Evolutionary conservation across 92 coral and sea anemone genomes (phyloP).

Genomic region (Desmophyllum pertusum): DNA sequence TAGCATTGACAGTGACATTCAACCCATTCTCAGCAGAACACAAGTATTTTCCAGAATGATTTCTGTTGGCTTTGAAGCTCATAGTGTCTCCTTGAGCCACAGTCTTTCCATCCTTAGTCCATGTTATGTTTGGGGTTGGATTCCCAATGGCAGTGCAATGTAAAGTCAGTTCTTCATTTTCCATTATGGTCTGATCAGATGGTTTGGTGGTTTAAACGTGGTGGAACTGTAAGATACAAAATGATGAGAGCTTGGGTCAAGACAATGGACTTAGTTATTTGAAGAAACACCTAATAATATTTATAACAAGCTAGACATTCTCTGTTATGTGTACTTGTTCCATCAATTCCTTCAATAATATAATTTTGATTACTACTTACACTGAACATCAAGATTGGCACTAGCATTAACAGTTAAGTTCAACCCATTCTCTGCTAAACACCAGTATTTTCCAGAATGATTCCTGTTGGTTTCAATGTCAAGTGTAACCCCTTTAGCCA

Average conservation of each 20-base stretch:
- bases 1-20: background rate
- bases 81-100: background rate
- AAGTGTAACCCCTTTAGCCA: no score
- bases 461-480: background rate
- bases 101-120: slow-evolving; percentile 29
- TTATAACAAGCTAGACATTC: no score
- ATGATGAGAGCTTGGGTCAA: no score
- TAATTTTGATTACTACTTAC: background rate
- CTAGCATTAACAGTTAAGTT: background rate
- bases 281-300: no score
- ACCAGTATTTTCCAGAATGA: slow-evolving; percentile 19
- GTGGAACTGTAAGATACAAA: slow-evolving; percentile 10
- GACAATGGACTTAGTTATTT: no score
- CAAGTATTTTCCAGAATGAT: slow-evolving; percentile 19
- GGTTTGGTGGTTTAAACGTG: slow-evolving; percentile 3
- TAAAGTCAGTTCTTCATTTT: background rate
- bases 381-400: background rate
- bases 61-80: background rate
- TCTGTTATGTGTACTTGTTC: no score
- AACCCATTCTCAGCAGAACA: slow-evolving; percentile 16
- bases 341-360: no score
- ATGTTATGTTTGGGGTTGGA: slow-evolving; percentile 11
- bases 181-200: background rate
- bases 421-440: slow-evolving; percentile 1
- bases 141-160: slow-evolving; percentile 25